Evolutionary conservation across 2,797 vertebrate species (phyloP), one percentile per base, ranked within the genome.

Genomic region (Liparis tanakae): DNA sequence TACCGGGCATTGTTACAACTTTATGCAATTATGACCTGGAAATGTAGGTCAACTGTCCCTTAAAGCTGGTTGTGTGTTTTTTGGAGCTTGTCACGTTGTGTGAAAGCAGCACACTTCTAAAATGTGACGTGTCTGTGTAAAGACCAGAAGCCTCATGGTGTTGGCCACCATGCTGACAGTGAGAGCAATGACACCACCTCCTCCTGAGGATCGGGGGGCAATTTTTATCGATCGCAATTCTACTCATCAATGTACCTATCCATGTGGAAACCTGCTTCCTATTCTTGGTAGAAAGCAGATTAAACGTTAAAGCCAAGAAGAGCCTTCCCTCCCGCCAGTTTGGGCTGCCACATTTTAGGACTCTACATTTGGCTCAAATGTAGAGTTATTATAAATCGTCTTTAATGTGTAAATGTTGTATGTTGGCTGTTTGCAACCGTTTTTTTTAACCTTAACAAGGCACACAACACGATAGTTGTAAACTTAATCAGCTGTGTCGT

Each of bases 401-500:
- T 41, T 41, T 41, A 5, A 41, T 53, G 7, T 3, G 44, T 22
- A 4, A 14, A 25, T 25, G 36, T 65, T 53, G 8, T 39, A 17
- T 37, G 48, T 39, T 17, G 14, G 5, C 34, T 30, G 59, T 46
- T 61, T 22, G 4, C 15, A 62, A 62, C 61, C 14, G 0, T 63
- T 0, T 36, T 48, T 20, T 30, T 30, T 2, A 30, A n/a, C 39
- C 9, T 10, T 30, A 3, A 7, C 36, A 17, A 12, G 15, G 6
- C 3, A 30, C 46, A 22, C 14, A 30, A 36, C 18, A 22, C 7
- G 7, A 51, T 12, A n/a, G 64, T 39, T 55, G 46, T 9, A 25
- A 33, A 51, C 15, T 58, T 41, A 30, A 76, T 66, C 79, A 78
- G 76, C 76, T 76, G 67, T 59, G 60, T 53, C 51, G 17, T 67